Evolutionary conservation across 2,113 vertebrate genomes (phyloP), one percentile per base, ranked within the genome.

Genomic region (Heloderma charlesbogerti): DNA sequence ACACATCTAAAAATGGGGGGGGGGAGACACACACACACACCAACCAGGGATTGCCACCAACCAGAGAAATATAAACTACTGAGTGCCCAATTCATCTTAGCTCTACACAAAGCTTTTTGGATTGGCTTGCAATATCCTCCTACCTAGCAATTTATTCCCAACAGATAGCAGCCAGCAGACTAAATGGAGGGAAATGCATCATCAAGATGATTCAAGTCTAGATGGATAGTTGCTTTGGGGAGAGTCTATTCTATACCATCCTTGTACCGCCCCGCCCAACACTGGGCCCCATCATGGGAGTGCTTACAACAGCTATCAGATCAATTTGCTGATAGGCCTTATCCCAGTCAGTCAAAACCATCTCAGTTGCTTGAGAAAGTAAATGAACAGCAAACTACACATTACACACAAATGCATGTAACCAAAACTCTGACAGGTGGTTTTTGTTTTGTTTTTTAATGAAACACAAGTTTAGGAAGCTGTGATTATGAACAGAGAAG

Each of bases 61-160:
- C 13, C 86, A 79, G 43, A 69, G 25, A 20, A 74, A 9, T 7
- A 20, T 5, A 5, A 84, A 8, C 40, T 34, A 51, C 74, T 60
- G 34, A 34, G 2, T 25, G 6, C 40, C 51, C 37, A 34, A 37
- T 63, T 60, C 37, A 88, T 4, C 54, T 25, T 6, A 57, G 20
- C 3, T 79, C 54, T 87, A 34, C 13, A 63, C 0, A 72, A 40
- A 67, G 22, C 0, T 40, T 20, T 40, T 15, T 71, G 80, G 34
- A 54, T 57, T 0, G 43, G 43, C 82, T 63, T 27, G 72, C 1
- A 51, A 40, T 13, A 0, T 4, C 0, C 31, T 45, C n/a, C n/a
- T 1, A 60, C 84, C 4, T 18, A n/a, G 0, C 6, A 0, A 0
- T 51, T 57, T 60, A 0, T 18, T 40, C 18, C 9, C 40, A 0